phyloP scores from a whole-genome alignment of 1,140 invertebrate genomes.

The Psilanteris sp. region DNA sequence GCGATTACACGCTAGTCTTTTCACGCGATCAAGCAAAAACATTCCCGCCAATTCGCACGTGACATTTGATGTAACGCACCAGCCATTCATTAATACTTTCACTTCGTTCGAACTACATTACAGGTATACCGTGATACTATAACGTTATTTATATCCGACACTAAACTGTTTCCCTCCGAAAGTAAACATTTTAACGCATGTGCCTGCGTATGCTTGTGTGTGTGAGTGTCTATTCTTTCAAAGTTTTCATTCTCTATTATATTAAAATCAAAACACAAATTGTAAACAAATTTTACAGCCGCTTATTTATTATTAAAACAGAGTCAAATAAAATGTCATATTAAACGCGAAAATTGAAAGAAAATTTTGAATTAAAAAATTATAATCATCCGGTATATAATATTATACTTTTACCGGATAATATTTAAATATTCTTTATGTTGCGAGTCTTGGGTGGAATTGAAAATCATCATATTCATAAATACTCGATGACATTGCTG shows the following conservation, averaged over 20 bases:
- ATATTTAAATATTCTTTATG: too few species aligned
- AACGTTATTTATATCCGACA: constrained; percentile 36
- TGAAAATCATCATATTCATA: constrained; percentile 26
- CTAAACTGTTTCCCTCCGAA: constrained; percentile 10
- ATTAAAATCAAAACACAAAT: constrained; percentile 7
- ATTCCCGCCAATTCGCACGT: constrained; percentile 42
- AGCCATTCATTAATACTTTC: constrained; percentile 60
- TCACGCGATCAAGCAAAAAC: constrained; percentile 30
- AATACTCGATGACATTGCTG: constrained; percentile 49
- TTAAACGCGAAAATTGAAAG: too few species aligned
- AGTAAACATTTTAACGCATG: constrained; percentile 2
- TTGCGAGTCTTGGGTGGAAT: constrained; percentile 33
- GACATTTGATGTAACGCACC: constrained; percentile 53
- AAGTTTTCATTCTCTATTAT: constrained; percentile 10
- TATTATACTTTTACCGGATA: too few species aligned
- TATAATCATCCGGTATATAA: too few species aligned
- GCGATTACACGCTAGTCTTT: constrained; percentile 16
- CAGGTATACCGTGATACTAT: constrained; percentile 12
- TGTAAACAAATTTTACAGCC: constrained; percentile 14
- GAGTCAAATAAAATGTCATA: too few species aligned
- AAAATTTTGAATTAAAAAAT: too few species aligned
- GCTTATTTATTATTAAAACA: too few species aligned
- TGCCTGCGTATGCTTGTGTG: not conserved
- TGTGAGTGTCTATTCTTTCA: constrained; percentile 6
- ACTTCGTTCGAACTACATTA: constrained; percentile 21